Percentiles rank a stretch among this genome's conserved stretches.
These are phyloP conservation scores for Himantopus leucocephalus DNA, from an alignment of 2,113 vertebrate genomes.

Conservation along the genomic window DNA sequence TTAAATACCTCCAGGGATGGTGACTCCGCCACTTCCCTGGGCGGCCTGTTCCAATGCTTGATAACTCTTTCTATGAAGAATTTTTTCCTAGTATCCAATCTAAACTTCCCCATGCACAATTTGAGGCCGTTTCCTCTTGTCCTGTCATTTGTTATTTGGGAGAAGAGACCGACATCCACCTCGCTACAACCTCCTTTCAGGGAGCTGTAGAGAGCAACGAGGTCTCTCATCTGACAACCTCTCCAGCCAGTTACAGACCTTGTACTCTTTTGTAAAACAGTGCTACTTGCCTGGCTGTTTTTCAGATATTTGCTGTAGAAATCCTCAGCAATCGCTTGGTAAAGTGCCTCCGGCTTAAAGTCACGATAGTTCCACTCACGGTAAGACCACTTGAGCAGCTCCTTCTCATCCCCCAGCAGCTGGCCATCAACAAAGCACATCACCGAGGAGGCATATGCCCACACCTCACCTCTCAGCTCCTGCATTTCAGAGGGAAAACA, in stretches of 20 bases:
- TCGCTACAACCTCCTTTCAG: background rate
- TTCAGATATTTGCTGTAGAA: slow-evolving; percentile 78
- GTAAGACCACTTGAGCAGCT: slow-evolving; percentile 80
- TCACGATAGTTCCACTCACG: slow-evolving; percentile 75
- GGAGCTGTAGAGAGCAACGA: background rate
- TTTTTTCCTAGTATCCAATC: background rate
- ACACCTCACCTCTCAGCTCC: slow-evolving; percentile 84
- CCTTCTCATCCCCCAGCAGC: slow-evolving; percentile 81
- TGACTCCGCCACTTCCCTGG: background rate
- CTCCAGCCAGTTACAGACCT: background rate
- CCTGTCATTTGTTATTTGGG: background rate
- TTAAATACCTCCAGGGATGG: background rate
- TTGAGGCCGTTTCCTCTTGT: background rate
- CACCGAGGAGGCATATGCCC: slow-evolving; percentile 78
- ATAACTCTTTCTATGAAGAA: background rate
- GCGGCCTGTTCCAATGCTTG: background rate
- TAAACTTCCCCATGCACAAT: background rate
- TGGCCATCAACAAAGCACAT: slow-evolving; percentile 83
- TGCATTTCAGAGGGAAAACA: slow-evolving; percentile 52
- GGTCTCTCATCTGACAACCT: background rate
- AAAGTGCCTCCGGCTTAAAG: slow-evolving; percentile 68
- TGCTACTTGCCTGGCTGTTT: slow-evolving; percentile 78
- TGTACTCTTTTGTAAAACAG: background rate
- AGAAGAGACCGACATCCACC: background rate
- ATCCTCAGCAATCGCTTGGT: slow-evolving; percentile 76